These are phyloP conservation scores for Pollenia griseotomentosa DNA, from an alignment of 2,888 invertebrate species.

Conservation along the genomic window DNA sequence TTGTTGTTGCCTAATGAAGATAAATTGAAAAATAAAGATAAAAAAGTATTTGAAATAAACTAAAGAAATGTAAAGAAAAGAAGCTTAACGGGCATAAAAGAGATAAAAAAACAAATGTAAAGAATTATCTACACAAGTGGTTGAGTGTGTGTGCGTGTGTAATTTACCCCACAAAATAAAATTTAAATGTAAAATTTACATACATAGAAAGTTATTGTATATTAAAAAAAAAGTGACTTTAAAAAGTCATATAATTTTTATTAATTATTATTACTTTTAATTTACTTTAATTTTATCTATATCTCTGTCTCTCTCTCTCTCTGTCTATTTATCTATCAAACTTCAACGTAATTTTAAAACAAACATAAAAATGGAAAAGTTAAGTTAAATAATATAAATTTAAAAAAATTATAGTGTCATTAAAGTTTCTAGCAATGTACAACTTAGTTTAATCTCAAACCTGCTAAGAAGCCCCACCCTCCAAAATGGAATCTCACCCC, in stretches of 20 bases:
- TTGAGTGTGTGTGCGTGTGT: constrained; percentile 11
- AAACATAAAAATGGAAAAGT: not conserved
- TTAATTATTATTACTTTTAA: constrained; percentile 18
- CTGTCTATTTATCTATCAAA: not conserved
- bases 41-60: not conserved
- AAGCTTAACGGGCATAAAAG: constrained; percentile 14
- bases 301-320: constrained; percentile 8
- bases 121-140: not conserved
- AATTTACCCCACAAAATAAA: constrained; percentile 27
- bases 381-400: constrained; percentile 26
- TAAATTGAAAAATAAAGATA: constrained; percentile 28
- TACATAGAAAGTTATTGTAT: constrained; percentile 46
- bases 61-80: constrained; percentile 13
- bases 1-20: constrained; percentile 40
- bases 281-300: constrained; percentile 6
- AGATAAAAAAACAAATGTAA: not conserved
- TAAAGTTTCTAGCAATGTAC: constrained; percentile 60
- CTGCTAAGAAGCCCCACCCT: constrained; percentile 14
- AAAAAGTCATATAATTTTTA: constrained; percentile 42
- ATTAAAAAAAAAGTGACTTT: constrained; percentile 5
- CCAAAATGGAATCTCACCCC: constrained; percentile 5
- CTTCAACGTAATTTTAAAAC: constrained; percentile 8
- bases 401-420: constrained; percentile 37
- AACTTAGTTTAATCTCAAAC: constrained; percentile 66
- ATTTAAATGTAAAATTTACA: constrained; percentile 33